phyloP scores from a whole-genome alignment of 2,797 vertebrate species.

The Falco naumanni region DNA sequence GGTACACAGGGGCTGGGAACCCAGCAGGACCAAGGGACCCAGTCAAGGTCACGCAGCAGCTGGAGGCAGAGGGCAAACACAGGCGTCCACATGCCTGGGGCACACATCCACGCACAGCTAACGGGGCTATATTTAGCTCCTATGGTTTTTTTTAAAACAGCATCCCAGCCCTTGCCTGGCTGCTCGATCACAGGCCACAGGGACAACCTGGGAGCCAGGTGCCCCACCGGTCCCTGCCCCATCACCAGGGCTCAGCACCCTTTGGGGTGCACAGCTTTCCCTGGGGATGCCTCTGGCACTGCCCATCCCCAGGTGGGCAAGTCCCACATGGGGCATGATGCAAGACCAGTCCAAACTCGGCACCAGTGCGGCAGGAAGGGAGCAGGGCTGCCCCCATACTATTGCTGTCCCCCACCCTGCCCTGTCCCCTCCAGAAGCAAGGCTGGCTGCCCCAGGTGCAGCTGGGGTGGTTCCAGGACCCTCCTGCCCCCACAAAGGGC shows the following conservation, averaged over 20 bases:
- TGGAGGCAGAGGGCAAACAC: neutral
- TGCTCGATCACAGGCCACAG: neutral
- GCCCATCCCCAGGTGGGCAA: neutral
- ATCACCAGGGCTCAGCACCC: neutral
- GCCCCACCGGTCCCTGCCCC: accelerated
- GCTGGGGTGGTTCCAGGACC: neutral
- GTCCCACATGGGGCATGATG: accelerated
- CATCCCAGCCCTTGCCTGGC: neutral
- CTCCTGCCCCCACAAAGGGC: neutral
- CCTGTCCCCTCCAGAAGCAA: neutral
- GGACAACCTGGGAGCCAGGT: accelerated
- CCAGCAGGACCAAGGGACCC: neutral
- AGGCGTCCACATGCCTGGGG: accelerated
- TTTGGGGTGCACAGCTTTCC: neutral
- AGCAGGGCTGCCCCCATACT: neutral
- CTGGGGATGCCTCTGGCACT: neutral
- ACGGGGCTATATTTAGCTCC: neutral
- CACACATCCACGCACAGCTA: neutral
- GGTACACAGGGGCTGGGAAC: neutral
- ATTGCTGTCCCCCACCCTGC: neutral
- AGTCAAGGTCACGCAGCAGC: neutral
- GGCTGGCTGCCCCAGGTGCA: neutral
- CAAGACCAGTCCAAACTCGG: neutral
- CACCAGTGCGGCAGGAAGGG: neutral
- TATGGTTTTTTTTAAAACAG: neutral